These are phyloP conservation scores for Cybosia mesomella DNA, from an alignment of 2,888 invertebrate genomes.

Conservation along the genomic window DNA sequence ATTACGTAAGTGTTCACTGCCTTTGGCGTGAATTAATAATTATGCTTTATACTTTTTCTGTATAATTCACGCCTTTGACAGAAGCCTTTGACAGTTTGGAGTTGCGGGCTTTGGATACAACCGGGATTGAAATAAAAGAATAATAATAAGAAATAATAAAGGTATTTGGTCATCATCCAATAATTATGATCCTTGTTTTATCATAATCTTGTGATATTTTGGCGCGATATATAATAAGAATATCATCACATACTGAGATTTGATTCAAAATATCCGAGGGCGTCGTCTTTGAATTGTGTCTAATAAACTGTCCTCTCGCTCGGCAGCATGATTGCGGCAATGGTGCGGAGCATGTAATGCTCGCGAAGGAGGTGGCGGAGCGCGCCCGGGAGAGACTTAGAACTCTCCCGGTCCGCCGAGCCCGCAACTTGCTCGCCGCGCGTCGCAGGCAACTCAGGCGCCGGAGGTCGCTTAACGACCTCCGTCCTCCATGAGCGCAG, in stretches of 20 bases:
- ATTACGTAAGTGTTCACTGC: neutral
- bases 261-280: neutral
- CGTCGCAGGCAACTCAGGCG: no score
- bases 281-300: slow-evolving; percentile 1
- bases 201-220: neutral
- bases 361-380: no score
- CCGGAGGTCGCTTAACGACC: no score
- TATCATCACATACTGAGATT: neutral
- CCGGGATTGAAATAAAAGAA: no score
- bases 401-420: no score
- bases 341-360: no score
- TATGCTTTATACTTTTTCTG: no score
- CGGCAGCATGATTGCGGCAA: no score
- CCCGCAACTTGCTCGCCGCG: no score
- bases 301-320: no score
- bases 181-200: neutral
- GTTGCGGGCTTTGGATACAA: neutral
- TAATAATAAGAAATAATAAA: neutral
- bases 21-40: neutral
- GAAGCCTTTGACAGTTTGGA: neutral
- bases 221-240: neutral
- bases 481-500: no score
- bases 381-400: no score
- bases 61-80: neutral
- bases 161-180: neutral